Evolutionary conservation across 37 sponge, comb jelly and placozoan genomes (phyloP), one percentile per base, ranked within the genome.

Genomic region (Halisarca cf. caerulea): DNA sequence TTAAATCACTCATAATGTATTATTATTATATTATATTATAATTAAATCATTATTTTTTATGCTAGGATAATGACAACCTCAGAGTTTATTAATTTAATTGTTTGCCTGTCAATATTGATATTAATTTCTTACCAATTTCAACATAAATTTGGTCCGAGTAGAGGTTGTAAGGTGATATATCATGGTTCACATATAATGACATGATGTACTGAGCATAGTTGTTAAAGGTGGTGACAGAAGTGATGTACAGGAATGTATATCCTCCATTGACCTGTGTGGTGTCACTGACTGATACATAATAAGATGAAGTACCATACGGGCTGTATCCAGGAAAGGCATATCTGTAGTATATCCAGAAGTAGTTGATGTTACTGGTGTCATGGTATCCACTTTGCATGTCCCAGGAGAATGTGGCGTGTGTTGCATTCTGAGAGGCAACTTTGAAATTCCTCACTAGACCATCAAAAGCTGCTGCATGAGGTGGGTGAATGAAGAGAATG

Each of bases 341-440:
- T 17, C 33, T 4, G 69, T 68, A 68, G 69, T 27, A 68, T 8
- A 68, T 68, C 35, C 33, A 18, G 33, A 68, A 68, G 69, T 30
- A 32, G 35, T 34, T 68, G 69, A 68, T 68, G 69, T 68, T 32
- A 34, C 69, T 68, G 69, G 69, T 34, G 69, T 17, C 17, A 17
- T 68, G 35, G 69, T 68, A 68, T 28, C 33, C 33, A 68, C 35
- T 34, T 34, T 34, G 35, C 15, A 68, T 68, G 69, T 68, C 69
- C 69, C 69, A 68, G 69, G 69, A 68, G 69, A 68, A 68, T 28
- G 69, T 68, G 34, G 30, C 35, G 34, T 68, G 69, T 3, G 69
- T 68, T 28, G 33, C 35, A 34, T 68, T 30, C 2, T 27, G n/a
- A 18, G 32, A 34, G 34, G 69, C 69, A 34, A 68, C 4, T 30